A percentile compares a stretch with the other conserved stretches of the same genome.
These are phyloP conservation scores for Saturnia japonica DNA, from an alignment of 2,888 invertebrate genomes.

Conservation along the genomic window DNA sequence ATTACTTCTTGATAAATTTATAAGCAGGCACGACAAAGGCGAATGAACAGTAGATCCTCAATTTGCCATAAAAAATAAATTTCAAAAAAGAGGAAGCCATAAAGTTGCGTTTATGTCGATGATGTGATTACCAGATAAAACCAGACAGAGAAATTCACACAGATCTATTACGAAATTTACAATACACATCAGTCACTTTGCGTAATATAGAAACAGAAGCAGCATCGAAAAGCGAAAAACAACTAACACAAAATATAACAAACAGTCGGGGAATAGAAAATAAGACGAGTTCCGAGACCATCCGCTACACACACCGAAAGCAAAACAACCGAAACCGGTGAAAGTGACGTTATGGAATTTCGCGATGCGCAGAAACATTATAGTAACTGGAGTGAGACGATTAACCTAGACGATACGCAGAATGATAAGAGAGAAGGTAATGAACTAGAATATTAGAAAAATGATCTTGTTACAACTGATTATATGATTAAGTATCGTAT, in stretches of 20 bases:
- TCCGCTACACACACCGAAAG: slow-evolving; percentile 58
- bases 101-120: not conserved
- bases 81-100: not conserved
- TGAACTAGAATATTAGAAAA: not conserved
- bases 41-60: not conserved
- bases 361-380: slow-evolving; percentile 62
- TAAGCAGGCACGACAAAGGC: not conserved
- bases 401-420: slow-evolving; percentile 17
- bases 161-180: not conserved
- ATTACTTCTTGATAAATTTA: not conserved
- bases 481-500: not conserved
- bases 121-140: not conserved
- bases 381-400: slow-evolving; percentile 69
- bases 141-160: not conserved
- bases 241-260: not conserved
- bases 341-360: slow-evolving; percentile 68
- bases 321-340: slow-evolving; percentile 56
- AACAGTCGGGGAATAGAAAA: not conserved
- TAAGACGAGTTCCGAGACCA: not conserved
- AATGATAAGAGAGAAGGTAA: not conserved
- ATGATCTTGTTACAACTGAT: not conserved
- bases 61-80: not conserved
- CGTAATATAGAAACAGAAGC: slow-evolving; percentile 8
- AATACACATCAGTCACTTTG: not conserved
- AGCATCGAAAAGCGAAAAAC: not conserved